A percentile compares a stretch with the other conserved stretches of the same genome.
Evolutionary conservation across 2,113 vertebrate genomes (phyloP).

Genomic region (Protobothrops flavoviridis): DNA sequence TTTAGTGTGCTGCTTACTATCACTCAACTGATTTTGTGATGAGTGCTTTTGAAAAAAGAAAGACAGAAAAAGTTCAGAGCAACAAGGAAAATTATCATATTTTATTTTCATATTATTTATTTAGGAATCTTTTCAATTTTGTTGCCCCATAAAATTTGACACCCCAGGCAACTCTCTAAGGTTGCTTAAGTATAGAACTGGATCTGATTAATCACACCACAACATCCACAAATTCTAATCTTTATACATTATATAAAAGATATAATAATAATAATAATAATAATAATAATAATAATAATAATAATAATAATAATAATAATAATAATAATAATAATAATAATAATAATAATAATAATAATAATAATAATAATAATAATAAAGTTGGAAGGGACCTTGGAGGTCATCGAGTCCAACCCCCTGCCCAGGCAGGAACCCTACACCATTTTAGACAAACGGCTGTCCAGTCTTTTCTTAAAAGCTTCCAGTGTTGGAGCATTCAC

Average conservation of each 20-base stretch:
- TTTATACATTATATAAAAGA: background rate
- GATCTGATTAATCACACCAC: background rate
- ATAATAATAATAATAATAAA: too few species aligned
- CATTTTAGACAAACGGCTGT: too few species aligned
- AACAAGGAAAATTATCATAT: background rate
- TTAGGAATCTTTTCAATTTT: background rate
- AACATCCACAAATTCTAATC: background rate
- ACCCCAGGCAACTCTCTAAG: background rate
- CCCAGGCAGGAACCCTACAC: too few species aligned
- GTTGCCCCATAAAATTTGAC: background rate
- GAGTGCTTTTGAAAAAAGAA: background rate
- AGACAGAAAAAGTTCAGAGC: background rate
- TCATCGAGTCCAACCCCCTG: too few species aligned
- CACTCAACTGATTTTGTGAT: background rate
- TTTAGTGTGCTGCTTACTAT: background rate
- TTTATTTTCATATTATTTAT: background rate
- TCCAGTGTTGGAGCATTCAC: too few species aligned
- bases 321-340: too few species aligned
- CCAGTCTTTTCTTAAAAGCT: too few species aligned
- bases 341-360: too few species aligned
- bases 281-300: too few species aligned
- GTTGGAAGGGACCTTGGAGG: too few species aligned
- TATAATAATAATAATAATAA: too few species aligned
- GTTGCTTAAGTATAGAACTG: background rate
- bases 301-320: too few species aligned